phyloP scores from a whole-genome alignment of 2,113 vertebrate genomes.

The Pseudorectes ferrugineus region DNA sequence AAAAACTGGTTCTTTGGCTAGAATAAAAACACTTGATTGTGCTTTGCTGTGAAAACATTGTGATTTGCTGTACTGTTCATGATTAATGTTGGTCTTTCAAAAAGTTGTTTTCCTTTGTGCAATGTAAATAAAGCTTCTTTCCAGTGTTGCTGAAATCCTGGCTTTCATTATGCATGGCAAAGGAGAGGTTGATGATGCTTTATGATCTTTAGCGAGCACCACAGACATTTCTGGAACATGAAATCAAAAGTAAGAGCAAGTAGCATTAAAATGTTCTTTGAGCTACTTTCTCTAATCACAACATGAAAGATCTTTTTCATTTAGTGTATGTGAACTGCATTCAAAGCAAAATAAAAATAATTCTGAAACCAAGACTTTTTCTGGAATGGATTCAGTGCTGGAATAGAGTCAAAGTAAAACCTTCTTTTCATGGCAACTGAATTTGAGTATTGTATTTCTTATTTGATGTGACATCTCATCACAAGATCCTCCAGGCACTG shows the following conservation, averaged over 20 bases:
- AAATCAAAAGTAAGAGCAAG: slow-evolving; percentile 55
- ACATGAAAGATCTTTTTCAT: slow-evolving; percentile 20
- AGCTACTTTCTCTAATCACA: slow-evolving; percentile 40
- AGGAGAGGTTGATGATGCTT: slow-evolving; percentile 51
- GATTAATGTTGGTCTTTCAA: slow-evolving; percentile 67
- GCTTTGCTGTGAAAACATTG: slow-evolving; percentile 51
- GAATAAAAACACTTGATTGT: slow-evolving; percentile 46
- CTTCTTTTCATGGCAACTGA: not conserved
- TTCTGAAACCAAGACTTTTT: not conserved
- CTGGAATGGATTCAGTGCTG: not conserved
- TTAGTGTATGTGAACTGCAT: not conserved
- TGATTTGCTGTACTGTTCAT: slow-evolving; percentile 52
- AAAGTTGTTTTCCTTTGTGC: slow-evolving; percentile 65
- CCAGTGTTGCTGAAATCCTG: slow-evolving; percentile 43
- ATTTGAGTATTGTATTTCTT: slow-evolving; percentile 15
- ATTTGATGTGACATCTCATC: slow-evolving; percentile 26
- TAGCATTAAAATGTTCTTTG: slow-evolving; percentile 43
- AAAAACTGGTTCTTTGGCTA: slow-evolving; percentile 16
- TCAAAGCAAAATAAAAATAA: slow-evolving; percentile 19
- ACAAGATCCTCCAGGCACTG: not conserved
- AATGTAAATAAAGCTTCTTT: slow-evolving; percentile 68
- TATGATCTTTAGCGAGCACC: slow-evolving; percentile 61
- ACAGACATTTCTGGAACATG: slow-evolving; percentile 53
- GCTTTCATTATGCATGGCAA: slow-evolving; percentile 67
- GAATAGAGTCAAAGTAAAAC: slow-evolving; percentile 20